Conservation (phyloP, 1,140 invertebrate genomes). For the Geopemphigus sp. region DNA sequence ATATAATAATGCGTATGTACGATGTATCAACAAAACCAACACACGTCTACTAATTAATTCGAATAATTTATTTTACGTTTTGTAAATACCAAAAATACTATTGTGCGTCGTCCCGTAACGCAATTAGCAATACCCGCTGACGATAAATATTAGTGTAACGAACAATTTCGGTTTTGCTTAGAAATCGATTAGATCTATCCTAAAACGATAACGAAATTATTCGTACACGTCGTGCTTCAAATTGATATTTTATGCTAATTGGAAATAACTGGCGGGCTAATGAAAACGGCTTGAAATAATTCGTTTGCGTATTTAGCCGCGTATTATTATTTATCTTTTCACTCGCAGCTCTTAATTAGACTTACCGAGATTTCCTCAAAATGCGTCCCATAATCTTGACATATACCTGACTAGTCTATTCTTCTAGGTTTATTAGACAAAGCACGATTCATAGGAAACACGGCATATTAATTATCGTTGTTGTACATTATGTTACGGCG, state of each 20-base stretch:
- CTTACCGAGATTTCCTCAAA: not conserved
- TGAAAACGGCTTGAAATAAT: conserved; percentile 6
- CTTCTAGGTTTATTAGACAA: conserved; percentile 16
- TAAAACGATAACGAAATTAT: not conserved
- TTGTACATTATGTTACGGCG: not conserved
- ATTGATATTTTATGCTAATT: conserved; percentile 6
- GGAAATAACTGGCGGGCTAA: not conserved
- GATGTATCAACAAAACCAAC: not conserved
- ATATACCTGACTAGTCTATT: conserved; percentile 22
- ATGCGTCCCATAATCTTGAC: conserved; percentile 1
- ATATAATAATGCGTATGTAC: not conserved
- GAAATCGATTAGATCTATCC: not conserved
- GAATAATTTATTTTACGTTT: not conserved
- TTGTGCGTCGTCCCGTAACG: not conserved
- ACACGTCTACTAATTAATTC: conserved; percentile 5
- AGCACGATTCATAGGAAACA: not conserved
- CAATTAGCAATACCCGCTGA: too few relatives aligned
- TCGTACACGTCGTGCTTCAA: not conserved
- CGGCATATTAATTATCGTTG: not conserved
- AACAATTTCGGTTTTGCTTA: not conserved
- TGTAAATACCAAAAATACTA: not conserved
- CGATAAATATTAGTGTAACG: not conserved
- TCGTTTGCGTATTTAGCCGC: not conserved
- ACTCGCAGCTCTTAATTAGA: conserved; percentile 2
- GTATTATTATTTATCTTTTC: conserved; percentile 29